Percentiles rank a stretch among this genome's conserved stretches.
These are phyloP conservation scores for Clivina fossor DNA, from an alignment of 2,888 invertebrate genomes.

Conservation along the genomic window DNA sequence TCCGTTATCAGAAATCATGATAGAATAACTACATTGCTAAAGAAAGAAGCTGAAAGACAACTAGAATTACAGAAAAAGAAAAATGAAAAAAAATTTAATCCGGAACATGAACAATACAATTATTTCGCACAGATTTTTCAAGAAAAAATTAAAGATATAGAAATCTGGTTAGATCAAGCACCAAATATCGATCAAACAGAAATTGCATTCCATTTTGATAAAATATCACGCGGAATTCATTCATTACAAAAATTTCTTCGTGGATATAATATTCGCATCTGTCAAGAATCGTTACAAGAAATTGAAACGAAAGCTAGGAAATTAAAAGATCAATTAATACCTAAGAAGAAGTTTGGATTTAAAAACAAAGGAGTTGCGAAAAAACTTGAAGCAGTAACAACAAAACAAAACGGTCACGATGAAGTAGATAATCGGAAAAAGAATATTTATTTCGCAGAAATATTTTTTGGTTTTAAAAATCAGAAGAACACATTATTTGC, in stretches of 20 bases:
- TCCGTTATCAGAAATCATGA: conserved; percentile 48
- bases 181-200: conserved; percentile 55
- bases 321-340: conserved; percentile 70
- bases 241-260: conserved; percentile 78
- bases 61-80: conserved; percentile 66
- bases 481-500: conserved; percentile 62
- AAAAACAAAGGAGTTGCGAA: conserved; percentile 64
- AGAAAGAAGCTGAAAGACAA: conserved; percentile 66
- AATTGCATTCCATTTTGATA: conserved; percentile 65
- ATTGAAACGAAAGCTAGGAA: conserved; percentile 71
- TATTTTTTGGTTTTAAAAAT: conserved; percentile 65
- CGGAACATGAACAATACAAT: conserved; percentile 68
- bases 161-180: conserved; percentile 58
- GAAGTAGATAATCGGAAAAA: conserved; percentile 46
- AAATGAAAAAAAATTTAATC: conserved; percentile 64
- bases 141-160: conserved; percentile 66
- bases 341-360: conserved; percentile 87
- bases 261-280: conserved; percentile 78
- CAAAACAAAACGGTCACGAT: conserved; percentile 51
- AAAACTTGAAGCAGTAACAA: conserved; percentile 50
- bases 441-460: conserved; percentile 58
- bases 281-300: conserved; percentile 71
- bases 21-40: conserved; percentile 54
- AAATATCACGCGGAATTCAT: conserved; percentile 71
- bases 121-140: conserved; percentile 71